phyloP scores from a whole-genome alignment of 2,113 vertebrate species.

The Dascyllus trimaculatus region DNA sequence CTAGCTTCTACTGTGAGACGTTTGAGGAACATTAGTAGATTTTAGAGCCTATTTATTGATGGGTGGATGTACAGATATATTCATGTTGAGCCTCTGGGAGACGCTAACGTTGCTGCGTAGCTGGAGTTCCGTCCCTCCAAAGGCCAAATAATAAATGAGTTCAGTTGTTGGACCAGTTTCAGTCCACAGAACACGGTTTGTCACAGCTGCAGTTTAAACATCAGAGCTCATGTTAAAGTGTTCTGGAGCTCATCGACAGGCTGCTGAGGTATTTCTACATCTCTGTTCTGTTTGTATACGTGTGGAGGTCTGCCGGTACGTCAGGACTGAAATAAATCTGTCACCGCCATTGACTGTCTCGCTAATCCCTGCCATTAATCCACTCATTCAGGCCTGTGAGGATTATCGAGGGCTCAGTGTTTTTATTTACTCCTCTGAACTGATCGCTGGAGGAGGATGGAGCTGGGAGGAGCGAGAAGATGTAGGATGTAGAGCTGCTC shows the following conservation, averaged over 20 bases:
- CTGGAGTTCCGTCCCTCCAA: too few species aligned
- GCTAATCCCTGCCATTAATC: slow-evolving; percentile 71
- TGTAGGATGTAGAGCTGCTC: not conserved
- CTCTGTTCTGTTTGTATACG: not conserved
- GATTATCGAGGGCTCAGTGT: slow-evolving; percentile 55
- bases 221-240: not conserved
- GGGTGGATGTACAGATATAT: too few species aligned
- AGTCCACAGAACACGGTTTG: too few species aligned
- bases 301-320: not conserved
- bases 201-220: not conserved
- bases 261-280: not conserved
- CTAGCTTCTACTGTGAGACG: too few species aligned
- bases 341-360: slow-evolving; percentile 11
- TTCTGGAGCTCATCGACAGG: not conserved
- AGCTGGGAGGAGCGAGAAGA: too few species aligned
- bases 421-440: slow-evolving; percentile 14
- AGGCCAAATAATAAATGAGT: too few species aligned
- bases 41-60: too few species aligned
- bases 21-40: too few species aligned
- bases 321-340: slow-evolving; percentile 27
- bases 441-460: not conserved
- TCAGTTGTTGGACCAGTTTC: too few species aligned
- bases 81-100: too few species aligned
- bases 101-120: too few species aligned
- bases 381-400: slow-evolving; percentile 52